A percentile compares a stretch with the other conserved stretches of the same genome.
These are phyloP conservation scores for Bombus polaris DNA, from an alignment of 1,140 invertebrate genomes.

Conservation along the genomic window DNA sequence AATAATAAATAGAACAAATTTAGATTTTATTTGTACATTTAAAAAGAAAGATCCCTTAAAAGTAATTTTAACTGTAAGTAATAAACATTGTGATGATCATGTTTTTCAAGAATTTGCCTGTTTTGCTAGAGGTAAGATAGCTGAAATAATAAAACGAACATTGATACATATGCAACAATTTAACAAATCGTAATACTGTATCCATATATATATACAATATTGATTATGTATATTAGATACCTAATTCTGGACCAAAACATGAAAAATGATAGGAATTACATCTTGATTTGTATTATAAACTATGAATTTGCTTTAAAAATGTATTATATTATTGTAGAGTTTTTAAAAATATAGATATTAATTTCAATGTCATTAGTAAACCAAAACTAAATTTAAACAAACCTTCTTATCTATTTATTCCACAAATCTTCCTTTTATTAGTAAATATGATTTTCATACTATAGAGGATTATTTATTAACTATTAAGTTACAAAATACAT, in stretches of 20 bases:
- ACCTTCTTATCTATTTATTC: not conserved
- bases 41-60: conserved; percentile 55
- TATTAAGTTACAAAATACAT: not conserved
- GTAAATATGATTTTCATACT: not conserved
- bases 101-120: conserved; percentile 53
- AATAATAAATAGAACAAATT: conserved; percentile 21
- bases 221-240: not conserved
- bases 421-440: not conserved
- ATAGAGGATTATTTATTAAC: not conserved
- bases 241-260: not conserved
- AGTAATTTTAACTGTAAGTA: conserved; percentile 53
- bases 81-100: conserved; percentile 47
- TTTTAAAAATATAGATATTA: no score
- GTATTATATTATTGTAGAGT: not conserved
- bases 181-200: conserved; percentile 53
- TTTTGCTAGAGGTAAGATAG: conserved; percentile 59
- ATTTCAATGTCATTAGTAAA: not conserved
- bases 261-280: not conserved
- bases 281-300: not conserved
- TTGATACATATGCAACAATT: conserved; percentile 71
- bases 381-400: not conserved
- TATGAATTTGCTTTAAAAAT: not conserved
- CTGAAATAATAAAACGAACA: conserved; percentile 63
- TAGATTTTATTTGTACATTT: conserved; percentile 68
- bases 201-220: not conserved